phyloP scores from a whole-genome alignment of 1,140 invertebrate species.

The Carcinoscorpius rotundicauda region DNA sequence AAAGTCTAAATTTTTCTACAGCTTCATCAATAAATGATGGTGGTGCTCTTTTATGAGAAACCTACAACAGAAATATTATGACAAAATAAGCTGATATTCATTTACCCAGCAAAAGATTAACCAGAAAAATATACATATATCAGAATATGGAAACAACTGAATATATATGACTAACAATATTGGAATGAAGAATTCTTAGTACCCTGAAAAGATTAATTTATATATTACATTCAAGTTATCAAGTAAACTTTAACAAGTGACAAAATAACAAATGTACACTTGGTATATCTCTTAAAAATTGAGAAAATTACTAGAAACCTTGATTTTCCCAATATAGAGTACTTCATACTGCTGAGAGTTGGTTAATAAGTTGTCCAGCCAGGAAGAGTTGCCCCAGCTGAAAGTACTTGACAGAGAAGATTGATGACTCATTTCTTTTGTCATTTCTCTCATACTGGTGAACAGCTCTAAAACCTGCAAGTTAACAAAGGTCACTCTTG shows the following conservation, averaged over 20 bases:
- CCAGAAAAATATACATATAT: background rate
- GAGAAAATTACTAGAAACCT: constrained; percentile 30
- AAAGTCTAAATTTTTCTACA: constrained; percentile 62
- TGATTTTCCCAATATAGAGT: constrained; percentile 75
- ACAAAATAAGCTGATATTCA: constrained; percentile 1
- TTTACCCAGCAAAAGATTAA: background rate
- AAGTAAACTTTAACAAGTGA: no score
- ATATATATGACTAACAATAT: no score
- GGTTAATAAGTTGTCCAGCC: constrained; percentile 12
- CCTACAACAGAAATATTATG: constrained; percentile 11
- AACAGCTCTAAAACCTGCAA: constrained; percentile 34
- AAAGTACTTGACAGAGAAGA: constrained; percentile 13
- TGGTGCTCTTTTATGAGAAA: constrained; percentile 69
- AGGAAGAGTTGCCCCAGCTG: constrained; percentile 14
- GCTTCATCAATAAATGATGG: constrained; percentile 82
- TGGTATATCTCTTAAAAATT: constrained; percentile 1
- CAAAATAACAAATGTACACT: no score
- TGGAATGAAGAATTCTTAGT: no score
- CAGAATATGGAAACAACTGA: no score
- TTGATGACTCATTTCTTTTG: constrained; percentile 24
- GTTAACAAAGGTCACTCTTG: constrained; percentile 8
- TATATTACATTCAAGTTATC: no score
- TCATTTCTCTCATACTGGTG: constrained; percentile 30
- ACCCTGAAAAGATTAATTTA: no score
- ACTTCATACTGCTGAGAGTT: constrained; percentile 44